Evolutionary conservation across 1,140 invertebrate species (phyloP), one percentile per base, ranked within the genome.

Genomic region (Bombus sylvicola): DNA sequence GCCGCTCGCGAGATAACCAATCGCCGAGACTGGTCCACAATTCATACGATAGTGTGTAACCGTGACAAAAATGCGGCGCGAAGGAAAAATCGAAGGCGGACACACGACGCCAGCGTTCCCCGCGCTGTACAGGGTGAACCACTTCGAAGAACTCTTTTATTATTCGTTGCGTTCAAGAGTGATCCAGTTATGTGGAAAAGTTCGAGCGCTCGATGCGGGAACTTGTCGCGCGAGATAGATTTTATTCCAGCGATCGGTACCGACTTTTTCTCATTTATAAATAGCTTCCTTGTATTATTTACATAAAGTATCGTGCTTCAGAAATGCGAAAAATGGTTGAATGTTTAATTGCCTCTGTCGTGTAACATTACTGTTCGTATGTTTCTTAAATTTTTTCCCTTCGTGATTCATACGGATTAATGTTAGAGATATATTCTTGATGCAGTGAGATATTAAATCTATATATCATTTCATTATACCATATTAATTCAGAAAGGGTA

Each of bases 21-120:
- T 74, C 84, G 83, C 31, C 22, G n/a, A 47, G 71, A 85, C 84
- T 74, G 71, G 78, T 81, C 72, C 84, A 75, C 84, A 85, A 85
- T 85, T 85, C 84, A 81, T 85, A 81, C 78, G 78, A 85, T 81
- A 81, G 84, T 43, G 71, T n/a, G 77, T 39, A 68, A 78, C 72
- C 64, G 74, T 34, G 66, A 31, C 66, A 80, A 84, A 84, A 84
- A 47, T 71, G 6, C 57, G 13, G 5, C 3, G 31, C 22, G 57
- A 22, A 25, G 59, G 37, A 81, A 81, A 85, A 73, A 66, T 80
- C 68, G 37, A 8, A 43, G 53, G 74, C 43, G 64, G 64, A 78
- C 82, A 59, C 75, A 41, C 68, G 47, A 53, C 47, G 47, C 47
- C 47, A 53, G 47, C 47, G 47, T 53, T 57, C 66, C 47, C 13